phyloP scores from a whole-genome alignment of 2,888 invertebrate genomes.

The Furcula furcula region DNA sequence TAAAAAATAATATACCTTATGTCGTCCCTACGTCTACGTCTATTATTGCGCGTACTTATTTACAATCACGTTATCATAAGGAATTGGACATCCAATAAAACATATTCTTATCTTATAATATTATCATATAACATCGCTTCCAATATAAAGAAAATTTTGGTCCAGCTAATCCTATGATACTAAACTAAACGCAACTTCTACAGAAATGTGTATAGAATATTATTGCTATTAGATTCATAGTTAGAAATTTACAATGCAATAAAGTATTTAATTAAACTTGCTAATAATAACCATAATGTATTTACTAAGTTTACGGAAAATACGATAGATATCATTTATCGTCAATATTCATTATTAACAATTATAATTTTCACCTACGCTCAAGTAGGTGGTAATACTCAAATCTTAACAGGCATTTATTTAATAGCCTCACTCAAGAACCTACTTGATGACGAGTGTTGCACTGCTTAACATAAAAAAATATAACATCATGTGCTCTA shows the following conservation, averaged over 20 bases:
- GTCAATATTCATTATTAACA: constrained; percentile 31
- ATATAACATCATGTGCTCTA: constrained; percentile 6
- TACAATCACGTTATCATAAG: constrained; percentile 51
- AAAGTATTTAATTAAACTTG: constrained; percentile 35
- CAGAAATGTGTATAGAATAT: constrained; percentile 57
- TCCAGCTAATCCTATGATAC: constrained; percentile 77
- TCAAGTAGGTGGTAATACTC: constrained; percentile 18
- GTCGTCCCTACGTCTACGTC: constrained; percentile 59
- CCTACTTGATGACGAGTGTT: constrained; percentile 15
- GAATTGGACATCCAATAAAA: constrained; percentile 68
- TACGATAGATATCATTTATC: constrained; percentile 35
- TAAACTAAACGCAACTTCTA: constrained; percentile 75
- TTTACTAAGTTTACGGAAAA: constrained; percentile 40
- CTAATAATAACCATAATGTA: constrained; percentile 41
- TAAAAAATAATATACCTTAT: constrained; percentile 55
- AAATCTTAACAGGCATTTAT: constrained; percentile 20
- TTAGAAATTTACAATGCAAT: constrained; percentile 55
- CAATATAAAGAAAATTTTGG: constrained; percentile 77
- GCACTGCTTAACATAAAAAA: constrained; percentile 13
- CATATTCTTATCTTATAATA: constrained; percentile 52
- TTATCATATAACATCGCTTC: constrained; percentile 57
- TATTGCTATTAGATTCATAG: constrained; percentile 60
- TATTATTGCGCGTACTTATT: constrained; percentile 77
- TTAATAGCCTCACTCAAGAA: constrained; percentile 28
- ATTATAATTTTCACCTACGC: constrained; percentile 30